Conservation (phyloP, 2,797 vertebrate species). For the Streptopelia turtur region DNA sequence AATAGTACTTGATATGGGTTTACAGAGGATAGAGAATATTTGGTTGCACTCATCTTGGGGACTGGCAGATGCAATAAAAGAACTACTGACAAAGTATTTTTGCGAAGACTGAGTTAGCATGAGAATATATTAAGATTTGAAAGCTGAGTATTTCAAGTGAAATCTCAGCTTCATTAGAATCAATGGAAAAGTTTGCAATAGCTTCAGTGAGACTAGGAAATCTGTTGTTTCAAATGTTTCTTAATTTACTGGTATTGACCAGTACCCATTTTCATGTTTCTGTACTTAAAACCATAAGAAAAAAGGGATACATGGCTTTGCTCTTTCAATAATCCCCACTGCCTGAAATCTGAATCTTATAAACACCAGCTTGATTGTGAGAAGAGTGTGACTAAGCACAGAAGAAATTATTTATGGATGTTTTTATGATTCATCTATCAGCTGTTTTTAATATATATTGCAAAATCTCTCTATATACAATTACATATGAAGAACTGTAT, state of each 20-base stretch:
- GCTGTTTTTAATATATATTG: background rate
- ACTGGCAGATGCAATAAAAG: background rate
- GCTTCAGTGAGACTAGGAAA: background rate
- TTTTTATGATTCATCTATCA: background rate
- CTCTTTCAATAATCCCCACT: background rate
- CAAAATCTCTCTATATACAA: background rate
- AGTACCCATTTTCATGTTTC: background rate
- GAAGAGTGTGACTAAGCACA: background rate
- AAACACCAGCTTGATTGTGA: background rate
- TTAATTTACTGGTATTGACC: background rate
- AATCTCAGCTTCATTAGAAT: background rate
- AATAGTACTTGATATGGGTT: background rate
- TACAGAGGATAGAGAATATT: background rate
- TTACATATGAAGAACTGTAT: background rate
- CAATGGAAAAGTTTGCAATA: background rate
- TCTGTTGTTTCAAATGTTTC: background rate
- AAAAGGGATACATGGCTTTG: background rate
- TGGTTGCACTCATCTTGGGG: background rate
- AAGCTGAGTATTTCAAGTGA: background rate
- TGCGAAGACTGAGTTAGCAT: background rate
- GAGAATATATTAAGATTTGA: background rate
- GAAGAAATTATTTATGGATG: background rate
- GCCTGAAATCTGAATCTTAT: background rate
- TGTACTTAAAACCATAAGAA: background rate
- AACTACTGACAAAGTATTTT: background rate